Base-by-base conservation (phyloP, 2,888 invertebrate species). In the Prenolepis imparis region DNA sequence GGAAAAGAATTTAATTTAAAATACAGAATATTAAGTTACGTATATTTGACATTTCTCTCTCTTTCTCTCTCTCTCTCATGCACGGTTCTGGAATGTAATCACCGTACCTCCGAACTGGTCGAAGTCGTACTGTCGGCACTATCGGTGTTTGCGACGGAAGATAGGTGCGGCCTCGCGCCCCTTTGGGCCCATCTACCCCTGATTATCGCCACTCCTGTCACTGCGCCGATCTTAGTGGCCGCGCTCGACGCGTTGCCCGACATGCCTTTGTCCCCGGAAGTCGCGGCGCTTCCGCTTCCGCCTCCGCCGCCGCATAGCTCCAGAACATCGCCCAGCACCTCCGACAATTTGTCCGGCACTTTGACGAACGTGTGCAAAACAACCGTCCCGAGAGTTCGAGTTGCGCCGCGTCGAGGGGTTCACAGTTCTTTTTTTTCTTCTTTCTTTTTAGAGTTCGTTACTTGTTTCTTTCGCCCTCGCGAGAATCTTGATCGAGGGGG, bases 321-420 rank as follows among this genome's bases (percentile, higher is more conserved):
- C 93, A 94, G 90, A 82, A 94, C 93, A 93, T 94, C 94, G 82
- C 93, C 94, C 77, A 94, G 89, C 18, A 94, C 93, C 87, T 94
- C 94, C 87, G 94, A 94, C 91, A 94, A 89, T 89, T 94, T 94
- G 89, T 94, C 94, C 91, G 94, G 93, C 92, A 94, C 94, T 92
- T 94, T 94, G 93, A 93, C 92, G 93, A 92, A 89, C 87, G 92
- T 89, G 91, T 93, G 92, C 92, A 94, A 92, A 84, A 92, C 91
- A 87, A 88, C 91, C 41, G 12, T n/a, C 24, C 44, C 28, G 28
- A 28, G n/a, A 84, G 21, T 28, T 24, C 12, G 52, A 52, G n/a
- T 52, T 52, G 36, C 39, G 5, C 15, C 63, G n/a, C 67, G 59
- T 8, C 44, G 57, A 78, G 48, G 18, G 48, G 1, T 48, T 6